Evolutionary conservation across 2,888 invertebrate species (phyloP).

Genomic region (Dasysyrphus tricinctus): DNA sequence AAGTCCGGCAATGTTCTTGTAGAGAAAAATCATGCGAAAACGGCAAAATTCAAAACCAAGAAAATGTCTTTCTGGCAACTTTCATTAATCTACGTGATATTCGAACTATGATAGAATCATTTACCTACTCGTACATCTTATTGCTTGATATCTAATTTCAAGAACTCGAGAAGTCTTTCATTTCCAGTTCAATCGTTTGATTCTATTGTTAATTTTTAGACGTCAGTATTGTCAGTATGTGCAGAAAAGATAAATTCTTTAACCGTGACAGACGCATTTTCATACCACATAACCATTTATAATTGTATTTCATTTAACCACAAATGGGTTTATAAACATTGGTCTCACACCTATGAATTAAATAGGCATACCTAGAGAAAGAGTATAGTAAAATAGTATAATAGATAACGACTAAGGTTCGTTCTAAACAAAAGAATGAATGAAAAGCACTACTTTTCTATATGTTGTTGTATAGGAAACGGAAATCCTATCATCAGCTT

Average conservation of each 20-base stretch:
- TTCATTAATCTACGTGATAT: background rate
- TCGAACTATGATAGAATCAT: background rate
- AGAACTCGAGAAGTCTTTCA: background rate
- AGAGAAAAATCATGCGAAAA: too few species aligned
- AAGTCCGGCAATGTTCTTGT: too few species aligned
- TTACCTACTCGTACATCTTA: background rate
- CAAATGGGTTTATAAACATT: conserved; percentile 5
- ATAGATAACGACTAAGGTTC: background rate
- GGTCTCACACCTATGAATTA: conserved; percentile 28
- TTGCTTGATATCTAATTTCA: conserved; percentile 49
- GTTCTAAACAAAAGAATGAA: conserved; percentile 9
- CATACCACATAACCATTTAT: conserved; percentile 17
- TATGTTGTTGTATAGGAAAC: conserved; percentile 35
- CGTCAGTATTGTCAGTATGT: background rate
- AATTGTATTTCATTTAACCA: conserved; percentile 43
- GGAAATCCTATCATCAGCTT: conserved; percentile 53
- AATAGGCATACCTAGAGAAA: background rate
- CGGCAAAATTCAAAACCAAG: background rate
- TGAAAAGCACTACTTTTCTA: background rate
- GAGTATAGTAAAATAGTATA: background rate
- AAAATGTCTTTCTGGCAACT: background rate
- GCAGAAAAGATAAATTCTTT: conserved; percentile 5
- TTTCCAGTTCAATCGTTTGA: conserved; percentile 35
- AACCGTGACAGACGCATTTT: conserved; percentile 29
- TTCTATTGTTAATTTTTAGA: background rate